A percentile compares a stretch with the other conserved stretches of the same genome.
These are phyloP conservation scores for Toxostoma redivivum DNA, from an alignment of 2,113 vertebrate species.

Conservation along the genomic window DNA sequence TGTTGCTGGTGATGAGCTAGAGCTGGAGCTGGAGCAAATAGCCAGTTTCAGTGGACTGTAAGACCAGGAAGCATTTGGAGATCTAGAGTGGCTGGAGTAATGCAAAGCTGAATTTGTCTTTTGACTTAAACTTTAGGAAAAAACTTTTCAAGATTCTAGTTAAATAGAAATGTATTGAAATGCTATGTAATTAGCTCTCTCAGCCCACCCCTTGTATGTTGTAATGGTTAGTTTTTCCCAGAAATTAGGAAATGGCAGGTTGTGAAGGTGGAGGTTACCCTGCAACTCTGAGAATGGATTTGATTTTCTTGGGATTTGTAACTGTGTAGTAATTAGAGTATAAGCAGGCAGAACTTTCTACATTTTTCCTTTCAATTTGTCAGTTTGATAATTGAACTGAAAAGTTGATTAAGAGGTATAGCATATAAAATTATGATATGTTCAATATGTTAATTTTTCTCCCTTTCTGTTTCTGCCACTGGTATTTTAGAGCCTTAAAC, in stretches of 20 bases:
- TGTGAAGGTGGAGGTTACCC: background rate
- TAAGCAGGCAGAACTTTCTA: background rate
- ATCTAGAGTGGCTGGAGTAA: background rate
- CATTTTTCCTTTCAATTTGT: background rate
- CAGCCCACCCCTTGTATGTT: background rate
- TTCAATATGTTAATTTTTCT: background rate
- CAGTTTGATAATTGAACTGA: background rate
- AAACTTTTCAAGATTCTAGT: background rate
- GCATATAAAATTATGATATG: background rate
- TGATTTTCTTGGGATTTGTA: background rate
- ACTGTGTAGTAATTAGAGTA: background rate
- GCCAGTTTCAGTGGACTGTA: background rate
- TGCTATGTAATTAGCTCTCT: background rate
- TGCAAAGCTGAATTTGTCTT: background rate
- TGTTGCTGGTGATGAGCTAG: background rate
- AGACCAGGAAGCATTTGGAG: fast-evolving
- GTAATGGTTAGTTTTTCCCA: background rate
- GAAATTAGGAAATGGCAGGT: background rate
- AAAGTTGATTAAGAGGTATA: background rate
- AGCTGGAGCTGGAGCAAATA: background rate
- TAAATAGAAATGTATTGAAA: background rate
- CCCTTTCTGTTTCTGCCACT: background rate
- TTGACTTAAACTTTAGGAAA: background rate
- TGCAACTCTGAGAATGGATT: background rate
- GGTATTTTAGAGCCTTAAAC: background rate